These are phyloP conservation scores for Onthophagus sagittarius DNA, from an alignment of 2,888 invertebrate genomes.

Conservation along the genomic window DNA sequence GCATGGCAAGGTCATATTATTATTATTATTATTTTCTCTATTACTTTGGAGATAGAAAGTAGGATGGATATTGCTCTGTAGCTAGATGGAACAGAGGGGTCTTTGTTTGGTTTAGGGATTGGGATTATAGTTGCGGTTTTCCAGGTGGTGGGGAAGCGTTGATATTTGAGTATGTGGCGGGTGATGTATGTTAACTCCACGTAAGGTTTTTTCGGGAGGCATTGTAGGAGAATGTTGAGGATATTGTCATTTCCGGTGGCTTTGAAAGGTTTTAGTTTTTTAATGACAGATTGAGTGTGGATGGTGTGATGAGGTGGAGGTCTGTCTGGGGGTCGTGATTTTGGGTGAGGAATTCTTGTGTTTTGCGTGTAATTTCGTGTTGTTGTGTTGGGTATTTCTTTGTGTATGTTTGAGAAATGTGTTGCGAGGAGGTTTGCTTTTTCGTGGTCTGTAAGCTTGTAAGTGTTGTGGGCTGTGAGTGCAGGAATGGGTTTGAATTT, in stretches of 20 bases:
- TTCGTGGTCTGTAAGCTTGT: background rate
- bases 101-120: background rate
- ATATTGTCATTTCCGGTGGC: constrained; percentile 14
- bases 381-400: background rate
- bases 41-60: constrained; percentile 20
- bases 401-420: background rate
- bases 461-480: background rate
- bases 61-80: constrained; percentile 10
- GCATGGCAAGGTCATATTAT: no score
- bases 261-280: background rate
- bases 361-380: background rate
- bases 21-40: constrained; percentile 23
- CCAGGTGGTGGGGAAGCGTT: no score
- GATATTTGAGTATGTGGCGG: no score
- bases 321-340: background rate
- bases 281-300: background rate
- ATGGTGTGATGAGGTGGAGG: background rate
- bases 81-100: no score
- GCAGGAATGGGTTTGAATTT: background rate
- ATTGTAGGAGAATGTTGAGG: constrained; percentile 23
- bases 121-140: background rate
- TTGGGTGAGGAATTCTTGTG: background rate
- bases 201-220: constrained; percentile 29
- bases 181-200: constrained; percentile 26
- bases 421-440: constrained; percentile 1